Base-by-base conservation (phyloP, 2,797 vertebrate species). In the Chloroceryle inda region DNA sequence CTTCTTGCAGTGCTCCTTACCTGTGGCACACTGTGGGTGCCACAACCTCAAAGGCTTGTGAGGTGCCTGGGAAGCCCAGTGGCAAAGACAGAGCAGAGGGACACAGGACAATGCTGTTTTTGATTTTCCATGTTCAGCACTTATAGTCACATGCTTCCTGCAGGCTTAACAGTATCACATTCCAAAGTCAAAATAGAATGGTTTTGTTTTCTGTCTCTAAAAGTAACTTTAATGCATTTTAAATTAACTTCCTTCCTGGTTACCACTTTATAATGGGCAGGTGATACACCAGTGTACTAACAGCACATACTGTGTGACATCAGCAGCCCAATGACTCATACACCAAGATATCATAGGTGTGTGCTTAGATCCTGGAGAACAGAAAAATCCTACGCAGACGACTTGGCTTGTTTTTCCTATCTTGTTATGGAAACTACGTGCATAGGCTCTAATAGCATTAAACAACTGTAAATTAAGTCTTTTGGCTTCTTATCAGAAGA, bases 251-350 rank as follows among this genome's bases (percentile, higher is more conserved):
- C 31, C 40, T 94, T 67, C 76, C 88, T 89, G 66, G 58, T 67
- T 69, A 55, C 38, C 5, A 2, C 15, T 80, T 75, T 50, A 19
- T 42, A 81, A 40, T 24, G 33, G 35, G 47, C 62, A 58, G 76
- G 76, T 49, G 37, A 24, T 79, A 96, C 8, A 18, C 75, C 68
- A 74, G 75, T 13, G 50, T 27, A 40, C 18, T 42, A 92, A 66
- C 19, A 76, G 68, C 85, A 94, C 55, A 67, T 9, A 53, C 47
- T 40, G 53, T 2, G 7, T 96, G 92, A 95, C 85, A 93, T 97
- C 96, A 97, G 79, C 79, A 78, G 68, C 35, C 21, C 37, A 67
- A 2, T 98, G 97, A 98, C 78, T 98, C 97, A 98, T 16, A 33
- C 84, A 29, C 63, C n/a, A 62, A 68, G 95, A 94, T 96, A 95